Evolutionary conservation across 2,888 invertebrate species (phyloP).

Genomic region (Lottia scabra): DNA sequence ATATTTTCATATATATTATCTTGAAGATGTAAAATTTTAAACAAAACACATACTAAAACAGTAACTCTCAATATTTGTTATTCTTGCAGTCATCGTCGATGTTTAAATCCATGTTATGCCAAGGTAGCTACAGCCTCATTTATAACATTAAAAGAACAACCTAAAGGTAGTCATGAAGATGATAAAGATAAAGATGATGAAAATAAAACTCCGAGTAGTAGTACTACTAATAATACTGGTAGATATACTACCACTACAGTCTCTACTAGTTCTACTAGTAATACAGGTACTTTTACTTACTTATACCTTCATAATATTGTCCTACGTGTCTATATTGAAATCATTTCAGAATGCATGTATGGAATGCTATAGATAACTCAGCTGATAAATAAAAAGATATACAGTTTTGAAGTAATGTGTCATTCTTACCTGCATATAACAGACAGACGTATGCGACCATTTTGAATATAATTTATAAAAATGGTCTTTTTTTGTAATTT

Average conservation of each 20-base stretch:
- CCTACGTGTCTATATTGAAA: no score
- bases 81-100: constrained; percentile 17
- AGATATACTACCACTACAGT: neutral
- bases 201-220: neutral
- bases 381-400: no score
- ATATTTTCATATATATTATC: no score
- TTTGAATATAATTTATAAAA: no score
- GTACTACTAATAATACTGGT: neutral
- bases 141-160: constrained; percentile 7
- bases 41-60: neutral
- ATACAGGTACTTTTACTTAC: neutral
- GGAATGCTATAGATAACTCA: no score
- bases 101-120: constrained; percentile 20
- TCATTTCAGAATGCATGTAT: no score
- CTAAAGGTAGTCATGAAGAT: neutral
- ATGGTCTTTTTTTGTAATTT: no score
- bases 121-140: constrained; percentile 12
- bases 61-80: neutral
- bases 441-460: no score
- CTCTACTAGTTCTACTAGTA: neutral
- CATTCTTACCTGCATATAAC: no score
- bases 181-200: constrained; percentile 1
- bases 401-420: no score
- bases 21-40: no score
- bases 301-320: no score